Conservation (phyloP, 2,113 vertebrate species). For the Pogona vitticeps region DNA sequence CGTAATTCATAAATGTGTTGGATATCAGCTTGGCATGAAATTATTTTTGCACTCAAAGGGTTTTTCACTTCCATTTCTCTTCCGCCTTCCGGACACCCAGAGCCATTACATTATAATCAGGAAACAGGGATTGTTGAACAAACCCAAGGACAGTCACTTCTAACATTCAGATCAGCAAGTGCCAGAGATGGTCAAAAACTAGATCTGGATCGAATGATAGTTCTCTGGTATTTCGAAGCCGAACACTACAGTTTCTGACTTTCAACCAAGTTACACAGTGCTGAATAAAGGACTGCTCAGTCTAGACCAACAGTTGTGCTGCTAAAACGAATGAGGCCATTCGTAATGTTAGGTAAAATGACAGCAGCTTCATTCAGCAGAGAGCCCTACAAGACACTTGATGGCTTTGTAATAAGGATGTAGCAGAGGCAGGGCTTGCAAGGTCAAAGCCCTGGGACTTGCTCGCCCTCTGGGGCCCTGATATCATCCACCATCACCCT, state of each 20-base stretch:
- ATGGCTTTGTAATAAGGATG: no score
- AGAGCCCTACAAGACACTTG: no score
- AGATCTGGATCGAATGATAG: neutral
- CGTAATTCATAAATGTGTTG: neutral
- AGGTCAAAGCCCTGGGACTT: no score
- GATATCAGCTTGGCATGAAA: neutral
- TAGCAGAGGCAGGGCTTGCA: no score
- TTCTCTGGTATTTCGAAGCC: neutral
- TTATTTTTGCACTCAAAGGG: neutral
- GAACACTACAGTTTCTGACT: neutral
- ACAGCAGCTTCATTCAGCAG: no score
- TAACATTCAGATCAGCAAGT: neutral
- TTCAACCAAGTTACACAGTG: neutral
- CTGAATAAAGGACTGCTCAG: neutral
- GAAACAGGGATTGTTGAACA: neutral
- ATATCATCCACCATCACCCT: no score
- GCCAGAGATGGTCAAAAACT: neutral
- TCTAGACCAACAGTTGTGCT: neutral
- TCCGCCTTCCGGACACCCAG: neutral
- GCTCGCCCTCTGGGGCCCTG: no score
- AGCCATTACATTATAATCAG: neutral
- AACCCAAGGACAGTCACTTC: neutral
- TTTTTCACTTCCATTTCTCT: neutral
- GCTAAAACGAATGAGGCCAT: neutral
- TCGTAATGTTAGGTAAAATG: no score